phyloP scores from a whole-genome alignment of 2,113 vertebrate genomes.

The Mola mola region DNA sequence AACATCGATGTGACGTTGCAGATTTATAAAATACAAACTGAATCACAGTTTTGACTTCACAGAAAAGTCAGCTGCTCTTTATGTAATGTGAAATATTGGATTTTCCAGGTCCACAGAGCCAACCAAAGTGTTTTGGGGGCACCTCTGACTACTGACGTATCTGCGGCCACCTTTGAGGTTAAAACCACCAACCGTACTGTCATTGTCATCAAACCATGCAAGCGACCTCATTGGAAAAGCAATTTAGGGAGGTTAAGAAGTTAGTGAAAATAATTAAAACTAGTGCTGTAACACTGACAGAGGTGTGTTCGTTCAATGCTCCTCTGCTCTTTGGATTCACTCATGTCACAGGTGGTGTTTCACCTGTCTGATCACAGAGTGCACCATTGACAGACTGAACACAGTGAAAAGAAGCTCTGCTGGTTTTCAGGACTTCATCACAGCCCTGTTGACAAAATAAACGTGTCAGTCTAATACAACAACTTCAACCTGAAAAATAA shows the following conservation, averaged over 20 bases:
- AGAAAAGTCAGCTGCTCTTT: neutral
- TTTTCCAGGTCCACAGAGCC: slow-evolving; percentile 25
- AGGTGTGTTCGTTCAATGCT: slow-evolving; percentile 26
- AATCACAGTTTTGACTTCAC: slow-evolving; percentile 1
- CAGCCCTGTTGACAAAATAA: neutral
- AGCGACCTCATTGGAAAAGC: slow-evolving; percentile 58
- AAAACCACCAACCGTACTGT: slow-evolving; percentile 79
- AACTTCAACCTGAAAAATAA: too few species aligned
- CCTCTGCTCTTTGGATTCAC: slow-evolving; percentile 35
- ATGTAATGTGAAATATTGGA: slow-evolving; percentile 9
- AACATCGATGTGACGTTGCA: too few species aligned
- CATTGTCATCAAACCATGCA: slow-evolving; percentile 85
- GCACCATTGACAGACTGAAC: slow-evolving; percentile 77
- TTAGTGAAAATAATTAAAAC: slow-evolving; percentile 54
- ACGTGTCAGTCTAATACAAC: slow-evolving; percentile 32
- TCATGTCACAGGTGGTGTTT: slow-evolving; percentile 34
- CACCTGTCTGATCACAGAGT: slow-evolving; percentile 80
- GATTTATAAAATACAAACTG: neutral
- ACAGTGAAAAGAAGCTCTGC: slow-evolving; percentile 78
- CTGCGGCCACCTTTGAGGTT: slow-evolving; percentile 84
- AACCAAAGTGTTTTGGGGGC: slow-evolving; percentile 62
- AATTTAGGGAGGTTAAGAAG: slow-evolving; percentile 41
- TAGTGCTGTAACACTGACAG: slow-evolving; percentile 33
- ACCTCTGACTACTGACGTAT: slow-evolving; percentile 84
- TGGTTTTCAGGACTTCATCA: slow-evolving; percentile 44